Evolutionary conservation across 2,113 vertebrate genomes (phyloP).

Genomic region (Ceyx cyanopectus): DNA sequence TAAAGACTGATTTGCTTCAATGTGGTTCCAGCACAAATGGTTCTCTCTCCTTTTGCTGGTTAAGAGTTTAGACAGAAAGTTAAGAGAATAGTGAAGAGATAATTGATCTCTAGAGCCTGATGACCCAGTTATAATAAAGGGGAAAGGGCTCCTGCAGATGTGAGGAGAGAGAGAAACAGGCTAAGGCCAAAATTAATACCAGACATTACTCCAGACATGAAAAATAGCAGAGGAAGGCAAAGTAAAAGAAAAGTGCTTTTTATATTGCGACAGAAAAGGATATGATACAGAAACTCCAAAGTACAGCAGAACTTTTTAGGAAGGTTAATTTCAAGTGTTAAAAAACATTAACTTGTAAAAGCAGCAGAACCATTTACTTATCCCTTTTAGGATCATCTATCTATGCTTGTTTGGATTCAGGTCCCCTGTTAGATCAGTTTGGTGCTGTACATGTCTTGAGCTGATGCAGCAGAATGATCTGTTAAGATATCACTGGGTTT

Average conservation of each 20-base stretch:
- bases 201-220: conserved; percentile 33
- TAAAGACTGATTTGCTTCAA: conserved; percentile 43
- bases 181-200: conserved; percentile 62
- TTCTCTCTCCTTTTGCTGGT: conserved; percentile 17
- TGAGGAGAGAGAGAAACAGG: conserved; percentile 31
- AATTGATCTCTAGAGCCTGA: conserved; percentile 72
- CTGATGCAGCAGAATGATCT: not conserved
- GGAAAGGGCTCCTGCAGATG: conserved; percentile 65
- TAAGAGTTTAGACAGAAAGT: conserved; percentile 57
- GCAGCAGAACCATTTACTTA: not conserved
- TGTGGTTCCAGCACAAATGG: conserved; percentile 65
- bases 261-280: not conserved
- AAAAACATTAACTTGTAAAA: conserved; percentile 19
- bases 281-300: not conserved
- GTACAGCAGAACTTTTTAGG: not conserved
- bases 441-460: not conserved
- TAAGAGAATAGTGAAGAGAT: conserved; percentile 44
- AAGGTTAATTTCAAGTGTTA: conserved; percentile 20
- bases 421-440: not conserved
- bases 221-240: not conserved
- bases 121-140: conserved; percentile 49
- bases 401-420: not conserved
- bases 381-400: not conserved
- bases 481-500: not conserved
- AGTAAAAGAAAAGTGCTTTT: not conserved